Evolutionary conservation across 2,888 invertebrate genomes (phyloP).

Genomic region (Apamea monoglypha): DNA sequence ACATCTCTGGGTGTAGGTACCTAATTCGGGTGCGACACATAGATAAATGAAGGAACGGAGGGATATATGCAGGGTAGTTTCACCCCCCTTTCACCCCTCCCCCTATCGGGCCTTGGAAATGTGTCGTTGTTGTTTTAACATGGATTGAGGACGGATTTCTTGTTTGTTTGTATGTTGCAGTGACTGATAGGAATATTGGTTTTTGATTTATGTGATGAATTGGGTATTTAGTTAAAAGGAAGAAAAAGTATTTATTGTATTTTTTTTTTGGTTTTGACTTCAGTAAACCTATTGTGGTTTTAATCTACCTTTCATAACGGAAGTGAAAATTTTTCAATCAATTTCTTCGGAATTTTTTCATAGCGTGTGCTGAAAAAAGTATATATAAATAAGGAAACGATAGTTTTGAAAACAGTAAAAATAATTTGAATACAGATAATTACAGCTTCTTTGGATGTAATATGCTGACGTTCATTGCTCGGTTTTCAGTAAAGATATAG

Average conservation of each 20-base stretch:
- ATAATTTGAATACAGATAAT: neutral
- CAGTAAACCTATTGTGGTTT: neutral
- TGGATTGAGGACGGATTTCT: constrained; percentile 60
- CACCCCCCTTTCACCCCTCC: constrained; percentile 61
- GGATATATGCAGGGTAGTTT: constrained; percentile 68
- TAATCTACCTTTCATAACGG: neutral
- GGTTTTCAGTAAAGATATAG: neutral
- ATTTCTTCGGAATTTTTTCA: neutral
- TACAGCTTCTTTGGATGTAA: neutral
- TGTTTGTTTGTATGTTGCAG: constrained; percentile 57
- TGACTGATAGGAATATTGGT: constrained; percentile 42
- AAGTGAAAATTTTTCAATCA: too few relatives aligned
- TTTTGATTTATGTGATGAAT: constrained; percentile 27
- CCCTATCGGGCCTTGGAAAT: constrained; percentile 71
- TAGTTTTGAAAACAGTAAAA: too few relatives aligned
- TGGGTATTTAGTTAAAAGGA: neutral
- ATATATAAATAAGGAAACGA: too few relatives aligned
- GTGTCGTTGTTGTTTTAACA: constrained; percentile 71
- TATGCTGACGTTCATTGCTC: neutral
- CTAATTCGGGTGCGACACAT: constrained; percentile 76
- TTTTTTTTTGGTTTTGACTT: neutral
- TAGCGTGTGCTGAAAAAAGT: neutral
- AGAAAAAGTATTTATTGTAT: too few relatives aligned
- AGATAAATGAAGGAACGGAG: constrained; percentile 78
- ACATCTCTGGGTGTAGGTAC: constrained; percentile 76